Percentiles rank a stretch among this genome's conserved stretches.
Conservation (phyloP, 2,797 vertebrate genomes). For the Acestrorhynchus altus region DNA sequence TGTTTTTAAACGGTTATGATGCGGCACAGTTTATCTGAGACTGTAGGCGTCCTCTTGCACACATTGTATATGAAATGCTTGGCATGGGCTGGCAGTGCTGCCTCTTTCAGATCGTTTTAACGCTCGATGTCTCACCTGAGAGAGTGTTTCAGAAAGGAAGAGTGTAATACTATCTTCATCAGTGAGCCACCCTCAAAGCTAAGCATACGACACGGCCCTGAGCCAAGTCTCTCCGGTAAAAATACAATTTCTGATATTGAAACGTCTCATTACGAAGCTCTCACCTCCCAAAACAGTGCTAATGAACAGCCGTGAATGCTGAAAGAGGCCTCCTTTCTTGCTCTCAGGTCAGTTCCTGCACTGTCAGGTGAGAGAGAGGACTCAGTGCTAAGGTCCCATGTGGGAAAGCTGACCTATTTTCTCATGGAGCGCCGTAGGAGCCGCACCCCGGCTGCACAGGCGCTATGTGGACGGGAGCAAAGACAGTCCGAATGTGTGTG, state of each 20-base stretch:
- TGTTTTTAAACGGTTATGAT: neutral
- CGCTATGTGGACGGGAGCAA: neutral
- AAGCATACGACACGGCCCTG: neutral
- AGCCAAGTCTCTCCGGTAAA: neutral
- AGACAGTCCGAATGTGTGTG: too few relatives aligned
- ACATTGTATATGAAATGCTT: neutral
- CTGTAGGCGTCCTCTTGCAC: neutral
- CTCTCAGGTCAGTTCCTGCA: conserved; percentile 2
- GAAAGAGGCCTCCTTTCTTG: neutral
- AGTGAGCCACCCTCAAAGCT: neutral
- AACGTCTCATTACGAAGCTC: neutral
- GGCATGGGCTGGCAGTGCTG: neutral
- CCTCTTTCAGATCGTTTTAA: neutral
- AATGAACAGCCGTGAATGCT: neutral
- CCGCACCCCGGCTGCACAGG: conserved; percentile 5
- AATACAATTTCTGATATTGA: neutral
- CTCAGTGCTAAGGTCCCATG: conserved; percentile 72
- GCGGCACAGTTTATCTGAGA: neutral
- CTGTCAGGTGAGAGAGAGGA: conserved; percentile 23
- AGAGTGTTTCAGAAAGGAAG: neutral
- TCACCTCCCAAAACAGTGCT: neutral
- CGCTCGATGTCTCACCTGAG: neutral
- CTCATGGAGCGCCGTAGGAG: conserved; percentile 63
- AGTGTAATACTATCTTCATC: neutral
- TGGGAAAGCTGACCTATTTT: conserved; percentile 76